A percentile compares a stretch with the other conserved stretches of the same genome.
phyloP scores from a whole-genome alignment of 2,888 invertebrate species.

The Physocephala rufipes region DNA sequence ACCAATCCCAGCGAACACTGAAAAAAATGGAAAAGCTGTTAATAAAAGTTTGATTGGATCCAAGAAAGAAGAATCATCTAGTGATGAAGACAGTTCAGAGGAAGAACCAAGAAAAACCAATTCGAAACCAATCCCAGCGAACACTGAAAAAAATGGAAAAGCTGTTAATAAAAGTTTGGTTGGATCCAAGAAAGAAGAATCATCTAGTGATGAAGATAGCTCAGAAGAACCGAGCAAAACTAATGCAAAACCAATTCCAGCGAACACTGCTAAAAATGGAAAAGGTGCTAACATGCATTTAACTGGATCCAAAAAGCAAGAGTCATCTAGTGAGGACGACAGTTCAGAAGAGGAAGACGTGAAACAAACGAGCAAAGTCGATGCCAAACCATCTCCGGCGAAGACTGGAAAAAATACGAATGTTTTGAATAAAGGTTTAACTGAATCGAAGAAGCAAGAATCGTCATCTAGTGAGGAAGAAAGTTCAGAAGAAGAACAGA shows the following conservation, averaged over 20 bases:
- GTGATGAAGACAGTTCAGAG: constrained; percentile 56
- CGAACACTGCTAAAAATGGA: background rate
- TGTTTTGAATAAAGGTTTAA: constrained; percentile 26
- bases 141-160: background rate
- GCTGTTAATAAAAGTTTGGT: background rate
- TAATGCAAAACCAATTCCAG: constrained; percentile 28
- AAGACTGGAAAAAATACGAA: constrained; percentile 17
- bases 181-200: constrained; percentile 47
- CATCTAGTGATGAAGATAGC: constrained; percentile 60
- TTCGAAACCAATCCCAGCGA: constrained; percentile 39
- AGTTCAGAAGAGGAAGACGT: constrained; percentile 56
- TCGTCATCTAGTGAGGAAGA: constrained; percentile 39
- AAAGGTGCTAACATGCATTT: background rate
- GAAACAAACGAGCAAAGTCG: no score
- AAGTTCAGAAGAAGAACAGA: constrained; percentile 45
- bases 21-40: background rate
- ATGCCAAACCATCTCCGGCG: no score
- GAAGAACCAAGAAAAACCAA: constrained; percentile 36
- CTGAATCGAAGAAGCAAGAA: constrained; percentile 36
- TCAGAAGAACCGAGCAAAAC: no score
- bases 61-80: constrained; percentile 54
- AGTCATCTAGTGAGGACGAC: constrained; percentile 60
- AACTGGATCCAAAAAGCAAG: constrained; percentile 43
- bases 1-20: constrained; percentile 32
- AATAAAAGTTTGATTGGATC: constrained; percentile 37